These are phyloP conservation scores for Ommatoiulus sabulosus DNA, from an alignment of 2,888 invertebrate genomes.

Conservation along the genomic window DNA sequence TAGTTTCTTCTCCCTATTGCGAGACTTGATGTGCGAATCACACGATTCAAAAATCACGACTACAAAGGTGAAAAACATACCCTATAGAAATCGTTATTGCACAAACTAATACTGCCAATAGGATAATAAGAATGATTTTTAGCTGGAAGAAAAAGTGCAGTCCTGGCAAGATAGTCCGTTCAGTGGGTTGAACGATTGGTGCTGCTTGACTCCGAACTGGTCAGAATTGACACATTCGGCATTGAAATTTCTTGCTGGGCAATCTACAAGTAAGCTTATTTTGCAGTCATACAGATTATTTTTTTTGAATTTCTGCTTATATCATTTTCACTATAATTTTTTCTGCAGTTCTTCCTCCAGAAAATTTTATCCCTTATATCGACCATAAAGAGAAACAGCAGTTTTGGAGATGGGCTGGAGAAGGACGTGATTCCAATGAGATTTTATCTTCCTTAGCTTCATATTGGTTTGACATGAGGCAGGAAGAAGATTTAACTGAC, in stretches of 20 bases:
- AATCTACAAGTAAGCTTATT: conserved; percentile 72
- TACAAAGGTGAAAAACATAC: conserved; percentile 64
- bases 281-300: too few relatives aligned
- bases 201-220: conserved; percentile 68
- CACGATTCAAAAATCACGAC: conserved; percentile 86
- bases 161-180: conserved; percentile 68
- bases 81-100: not conserved
- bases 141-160: conserved; percentile 72
- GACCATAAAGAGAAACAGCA: conserved; percentile 79
- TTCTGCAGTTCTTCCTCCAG: conserved; percentile 77
- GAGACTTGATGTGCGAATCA: conserved; percentile 86
- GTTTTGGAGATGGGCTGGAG: conserved; percentile 91
- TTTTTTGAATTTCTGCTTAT: too few relatives aligned
- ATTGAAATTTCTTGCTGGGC: conserved; percentile 85
- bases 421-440: conserved; percentile 88
- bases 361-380: conserved; percentile 89
- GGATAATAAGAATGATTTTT: conserved; percentile 63
- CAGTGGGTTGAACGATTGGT: conserved; percentile 67
- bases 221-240: conserved; percentile 80
- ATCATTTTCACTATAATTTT: not conserved
- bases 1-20: conserved; percentile 86
- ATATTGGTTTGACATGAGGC: conserved; percentile 76
- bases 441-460: conserved; percentile 80
- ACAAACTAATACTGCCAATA: not conserved
- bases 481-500: conserved; percentile 62